Evolutionary conservation across 1,140 invertebrate genomes (phyloP).

Genomic region (Eupristina koningsbergeri): DNA sequence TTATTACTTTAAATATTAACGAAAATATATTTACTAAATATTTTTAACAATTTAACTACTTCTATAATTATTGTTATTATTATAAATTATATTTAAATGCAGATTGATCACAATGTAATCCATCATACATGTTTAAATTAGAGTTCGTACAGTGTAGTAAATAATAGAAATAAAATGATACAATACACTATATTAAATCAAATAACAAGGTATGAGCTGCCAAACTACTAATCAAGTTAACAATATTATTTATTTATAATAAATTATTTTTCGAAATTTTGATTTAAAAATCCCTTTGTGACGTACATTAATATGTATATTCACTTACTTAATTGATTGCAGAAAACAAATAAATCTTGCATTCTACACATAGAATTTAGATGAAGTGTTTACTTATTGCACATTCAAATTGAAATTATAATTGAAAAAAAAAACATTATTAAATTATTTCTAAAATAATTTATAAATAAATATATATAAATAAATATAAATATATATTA

Average conservation of each 20-base stretch:
- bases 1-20: constrained; percentile 31
- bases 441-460: background rate
- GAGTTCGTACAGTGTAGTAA: background rate
- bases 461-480: no score
- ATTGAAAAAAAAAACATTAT: background rate
- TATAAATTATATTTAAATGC: constrained; percentile 31
- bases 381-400: background rate
- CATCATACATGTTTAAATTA: constrained; percentile 8
- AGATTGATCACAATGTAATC: constrained; percentile 30
- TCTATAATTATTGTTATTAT: background rate
- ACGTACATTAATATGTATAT: background rate
- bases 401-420: background rate
- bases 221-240: background rate
- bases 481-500: no score
- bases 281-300: background rate
- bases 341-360: background rate
- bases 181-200: background rate
- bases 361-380: background rate
- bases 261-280: background rate
- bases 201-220: background rate
- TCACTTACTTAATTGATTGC: background rate
- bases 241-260: background rate
- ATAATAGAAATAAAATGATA: no score
- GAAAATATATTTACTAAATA: constrained; percentile 21
- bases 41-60: no score